Evolutionary conservation across 2,797 vertebrate species (phyloP), one percentile per base, ranked within the genome.

Genomic region (Lepus oiostolus): DNA sequence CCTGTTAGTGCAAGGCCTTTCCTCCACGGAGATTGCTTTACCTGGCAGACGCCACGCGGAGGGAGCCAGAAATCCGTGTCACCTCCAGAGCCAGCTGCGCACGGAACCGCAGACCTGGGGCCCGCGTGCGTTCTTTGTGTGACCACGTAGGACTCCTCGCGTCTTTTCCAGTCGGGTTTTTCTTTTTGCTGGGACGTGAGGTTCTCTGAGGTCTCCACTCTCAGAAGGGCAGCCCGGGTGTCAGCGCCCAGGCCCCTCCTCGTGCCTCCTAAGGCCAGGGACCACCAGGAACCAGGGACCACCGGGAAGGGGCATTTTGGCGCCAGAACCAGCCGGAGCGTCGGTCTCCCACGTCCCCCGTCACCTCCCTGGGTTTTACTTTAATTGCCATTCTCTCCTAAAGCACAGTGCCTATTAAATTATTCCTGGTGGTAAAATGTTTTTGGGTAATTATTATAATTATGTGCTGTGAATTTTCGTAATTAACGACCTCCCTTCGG

Each of bases 361-460:
- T 91, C 96, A 75, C 83, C 86, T 95, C 94, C 85, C 91, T 80
- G 93, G 75, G 88, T 76, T 93, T 90, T 47, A 81, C 90, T 95
- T 94, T 91, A 95, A 96, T 94, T 68, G 91, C 83, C 2, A 6
- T 54, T 81, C 91, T 92, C 90, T 93, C 9, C 10, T 47, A 63
- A 92, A 94, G 93, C 62, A 2, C 0, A 1, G 9, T 85, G 84
- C 76, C 54, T 76, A 62, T 94, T 97, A 42, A 97, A 94, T 97
- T 97, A 97, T 96, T 97, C 96, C 96, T 93, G 70, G 92, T 35
- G 74, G 81, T 77, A 62, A 93, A 94, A 86, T 94, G 97, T 97
- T 97, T 95, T 90, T 97, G 93, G 87, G 96, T 96, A 92, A 97
- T 97, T 95, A 95, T 95, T 94, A 87, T 94, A 96, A 97, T 97